Evolutionary conservation across 2,797 vertebrate genomes (phyloP).

Genomic region (Leuciscus waleckii): DNA sequence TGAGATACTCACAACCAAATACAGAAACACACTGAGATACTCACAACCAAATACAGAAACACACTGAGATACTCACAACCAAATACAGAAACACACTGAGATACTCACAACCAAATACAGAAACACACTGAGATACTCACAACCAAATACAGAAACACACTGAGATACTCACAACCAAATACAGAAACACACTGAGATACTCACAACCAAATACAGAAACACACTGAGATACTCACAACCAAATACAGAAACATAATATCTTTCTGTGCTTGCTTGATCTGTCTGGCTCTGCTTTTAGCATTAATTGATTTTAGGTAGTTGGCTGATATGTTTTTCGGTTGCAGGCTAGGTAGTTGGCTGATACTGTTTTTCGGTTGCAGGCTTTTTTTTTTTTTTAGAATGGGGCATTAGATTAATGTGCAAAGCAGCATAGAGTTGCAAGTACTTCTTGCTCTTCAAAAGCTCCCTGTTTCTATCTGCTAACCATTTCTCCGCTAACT

Average conservation of each 20-base stretch:
- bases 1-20: too few relatives aligned
- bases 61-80: accelerated
- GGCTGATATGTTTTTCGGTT: conserved; percentile 5
- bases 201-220: too few relatives aligned
- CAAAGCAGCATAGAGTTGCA: conserved; percentile 3
- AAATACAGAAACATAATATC: neutral
- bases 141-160: too few relatives aligned
- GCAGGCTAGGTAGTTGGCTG: neutral
- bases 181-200: too few relatives aligned
- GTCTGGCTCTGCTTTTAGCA: conserved; percentile 55
- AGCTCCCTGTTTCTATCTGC: neutral
- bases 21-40: too few relatives aligned
- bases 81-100: neutral
- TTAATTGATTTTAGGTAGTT: conserved; percentile 36
- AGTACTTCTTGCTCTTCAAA: conserved; percentile 10
- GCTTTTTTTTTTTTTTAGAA: neutral
- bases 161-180: too few relatives aligned
- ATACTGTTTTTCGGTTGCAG: neutral
- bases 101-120: neutral
- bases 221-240: too few relatives aligned
- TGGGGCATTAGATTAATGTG: neutral
- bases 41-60: too few relatives aligned
- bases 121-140: too few relatives aligned
- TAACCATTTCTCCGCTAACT: conserved; percentile 10
- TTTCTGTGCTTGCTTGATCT: conserved; percentile 47